A percentile compares a stretch with the other conserved stretches of the same genome.
phyloP scores from a whole-genome alignment of 2,113 vertebrate genomes.

The Colinus virginianus region DNA sequence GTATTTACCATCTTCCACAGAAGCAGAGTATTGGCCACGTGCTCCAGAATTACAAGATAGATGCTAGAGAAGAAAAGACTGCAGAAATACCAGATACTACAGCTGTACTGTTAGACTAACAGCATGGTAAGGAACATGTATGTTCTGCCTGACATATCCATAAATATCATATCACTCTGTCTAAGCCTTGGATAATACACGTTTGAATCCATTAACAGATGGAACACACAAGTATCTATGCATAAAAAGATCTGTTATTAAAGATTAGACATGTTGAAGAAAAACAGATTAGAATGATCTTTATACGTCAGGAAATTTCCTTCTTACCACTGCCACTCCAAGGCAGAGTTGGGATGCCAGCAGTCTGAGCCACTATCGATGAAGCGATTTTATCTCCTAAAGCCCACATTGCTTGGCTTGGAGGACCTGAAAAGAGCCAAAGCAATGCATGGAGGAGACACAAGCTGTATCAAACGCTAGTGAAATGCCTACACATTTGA shows the following conservation, averaged over 20 bases:
- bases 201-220: background rate
- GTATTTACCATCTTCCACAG: constrained; percentile 39
- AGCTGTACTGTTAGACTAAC: constrained; percentile 34
- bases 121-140: background rate
- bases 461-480: rapidly evolving
- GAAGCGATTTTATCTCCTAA: constrained; percentile 98
- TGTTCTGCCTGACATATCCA: constrained; percentile 1
- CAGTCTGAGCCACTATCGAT: constrained; percentile 97
- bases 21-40: background rate
- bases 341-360: constrained; percentile 95
- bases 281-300: background rate
- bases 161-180: background rate
- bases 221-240: background rate
- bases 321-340: constrained; percentile 94
- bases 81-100: constrained; percentile 19
- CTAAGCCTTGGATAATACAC: background rate
- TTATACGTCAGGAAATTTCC: background rate
- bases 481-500: background rate
- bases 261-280: background rate
- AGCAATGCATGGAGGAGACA: background rate
- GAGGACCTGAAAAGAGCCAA: constrained; percentile 85
- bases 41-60: background rate
- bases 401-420: constrained; percentile 99
- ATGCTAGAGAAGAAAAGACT: background rate
- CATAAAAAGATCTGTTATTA: background rate